Conservation (phyloP, 2,888 invertebrate genomes). For the Hypolimnas misippus region DNA sequence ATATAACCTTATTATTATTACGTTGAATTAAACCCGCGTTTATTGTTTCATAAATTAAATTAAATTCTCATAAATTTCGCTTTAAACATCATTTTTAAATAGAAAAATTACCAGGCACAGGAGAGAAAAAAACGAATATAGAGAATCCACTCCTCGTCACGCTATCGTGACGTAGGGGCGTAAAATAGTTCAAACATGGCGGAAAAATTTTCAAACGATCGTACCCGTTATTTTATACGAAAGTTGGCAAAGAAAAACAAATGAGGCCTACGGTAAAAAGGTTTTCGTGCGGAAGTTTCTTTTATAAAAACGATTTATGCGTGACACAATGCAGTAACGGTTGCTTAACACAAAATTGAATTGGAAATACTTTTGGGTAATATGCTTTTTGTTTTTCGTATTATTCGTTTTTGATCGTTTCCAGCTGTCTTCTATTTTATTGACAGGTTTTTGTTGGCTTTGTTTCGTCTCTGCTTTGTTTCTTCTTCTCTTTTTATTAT, state of each 20-base stretch:
- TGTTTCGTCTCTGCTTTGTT: neutral
- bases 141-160: constrained; percentile 34
- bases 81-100: neutral
- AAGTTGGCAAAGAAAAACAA: constrained; percentile 48
- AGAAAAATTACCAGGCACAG: neutral
- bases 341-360: constrained; percentile 3
- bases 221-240: constrained; percentile 43
- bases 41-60: neutral
- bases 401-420: neutral
- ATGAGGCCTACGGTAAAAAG: constrained; percentile 46
- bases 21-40: neutral
- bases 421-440: neutral
- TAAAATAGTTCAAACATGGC: constrained; percentile 44
- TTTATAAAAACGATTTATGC: constrained; percentile 45
- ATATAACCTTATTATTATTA: no score
- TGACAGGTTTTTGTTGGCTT: neutral
- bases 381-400: neutral
- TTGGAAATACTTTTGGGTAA: constrained; percentile 1
- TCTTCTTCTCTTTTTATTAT: no score
- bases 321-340: constrained; percentile 28
- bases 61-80: neutral
- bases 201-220: constrained; percentile 43
- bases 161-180: constrained; percentile 35
- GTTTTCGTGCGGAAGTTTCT: constrained; percentile 44
- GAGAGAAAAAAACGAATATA: constrained; percentile 6